These are phyloP conservation scores for Synergus japonicus DNA, from an alignment of 2,888 invertebrate genomes.

Conservation along the genomic window DNA sequence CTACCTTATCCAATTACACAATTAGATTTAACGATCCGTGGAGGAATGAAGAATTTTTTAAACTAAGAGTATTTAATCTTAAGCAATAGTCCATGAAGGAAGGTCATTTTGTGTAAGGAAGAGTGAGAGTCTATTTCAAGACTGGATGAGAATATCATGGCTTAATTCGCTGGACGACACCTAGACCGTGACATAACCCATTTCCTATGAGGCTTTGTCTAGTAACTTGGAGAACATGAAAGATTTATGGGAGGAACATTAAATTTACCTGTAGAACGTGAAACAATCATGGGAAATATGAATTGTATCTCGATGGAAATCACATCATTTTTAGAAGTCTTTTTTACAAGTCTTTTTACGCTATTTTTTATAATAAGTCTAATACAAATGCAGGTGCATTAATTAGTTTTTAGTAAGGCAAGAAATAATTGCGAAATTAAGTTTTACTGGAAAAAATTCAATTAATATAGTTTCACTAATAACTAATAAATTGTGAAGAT, in stretches of 20 bases:
- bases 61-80: conserved; percentile 7
- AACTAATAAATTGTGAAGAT: neutral
- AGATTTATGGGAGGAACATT: neutral
- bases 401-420: too few species aligned
- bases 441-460: neutral
- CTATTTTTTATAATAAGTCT: too few species aligned
- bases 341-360: too few species aligned
- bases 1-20: neutral
- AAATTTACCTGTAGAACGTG: neutral
- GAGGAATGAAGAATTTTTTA: neutral
- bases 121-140: neutral
- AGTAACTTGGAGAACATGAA: neutral
- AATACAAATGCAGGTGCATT: too few species aligned
- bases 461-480: neutral
- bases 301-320: neutral
- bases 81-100: neutral
- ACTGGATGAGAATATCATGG: neutral
- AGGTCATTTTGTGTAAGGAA: neutral
- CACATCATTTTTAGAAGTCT: too few species aligned
- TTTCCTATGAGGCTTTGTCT: conserved; percentile 5
- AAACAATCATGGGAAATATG: neutral
- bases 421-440: neutral
- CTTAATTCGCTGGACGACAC: neutral
- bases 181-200: conserved; percentile 12
- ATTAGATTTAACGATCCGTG: neutral